Evolutionary conservation across 2,113 vertebrate species (phyloP).

Genomic region (Oceanites oceanicus): DNA sequence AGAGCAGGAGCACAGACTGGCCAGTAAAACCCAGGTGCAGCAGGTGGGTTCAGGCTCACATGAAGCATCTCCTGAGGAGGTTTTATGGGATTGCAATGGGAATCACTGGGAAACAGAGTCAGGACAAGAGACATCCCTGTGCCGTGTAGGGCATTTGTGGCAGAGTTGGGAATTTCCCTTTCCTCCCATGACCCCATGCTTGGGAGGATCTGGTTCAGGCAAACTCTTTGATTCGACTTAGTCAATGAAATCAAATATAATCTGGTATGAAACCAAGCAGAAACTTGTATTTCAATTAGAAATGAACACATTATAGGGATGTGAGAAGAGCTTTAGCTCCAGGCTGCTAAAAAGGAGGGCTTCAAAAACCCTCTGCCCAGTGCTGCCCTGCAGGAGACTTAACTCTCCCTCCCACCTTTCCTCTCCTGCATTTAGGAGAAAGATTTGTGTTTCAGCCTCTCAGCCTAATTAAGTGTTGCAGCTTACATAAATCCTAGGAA

Average conservation of each 20-base stretch:
- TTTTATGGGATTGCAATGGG: background rate
- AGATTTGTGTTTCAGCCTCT: background rate
- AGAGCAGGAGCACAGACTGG: background rate
- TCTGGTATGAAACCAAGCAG: background rate
- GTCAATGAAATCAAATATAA: no score
- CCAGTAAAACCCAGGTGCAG: background rate
- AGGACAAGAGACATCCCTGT: background rate
- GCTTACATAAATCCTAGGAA: background rate
- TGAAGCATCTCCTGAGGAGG: background rate
- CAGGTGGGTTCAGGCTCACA: background rate
- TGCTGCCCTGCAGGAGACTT: background rate
- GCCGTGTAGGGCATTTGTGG: accelerated
- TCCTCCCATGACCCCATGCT: background rate
- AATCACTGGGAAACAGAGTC: no score
- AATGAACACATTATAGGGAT: background rate
- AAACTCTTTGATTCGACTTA: background rate
- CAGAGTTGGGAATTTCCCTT: background rate
- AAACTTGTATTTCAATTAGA: background rate
- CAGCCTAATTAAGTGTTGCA: no score
- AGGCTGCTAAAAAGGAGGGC: background rate
- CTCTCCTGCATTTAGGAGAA: no score
- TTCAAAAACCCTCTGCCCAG: background rate
- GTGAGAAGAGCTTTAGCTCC: background rate
- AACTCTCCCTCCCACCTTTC: background rate
- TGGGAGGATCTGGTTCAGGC: background rate